phyloP scores from a whole-genome alignment of 1,140 invertebrate species.

The Drosophila nannoptera region DNA sequence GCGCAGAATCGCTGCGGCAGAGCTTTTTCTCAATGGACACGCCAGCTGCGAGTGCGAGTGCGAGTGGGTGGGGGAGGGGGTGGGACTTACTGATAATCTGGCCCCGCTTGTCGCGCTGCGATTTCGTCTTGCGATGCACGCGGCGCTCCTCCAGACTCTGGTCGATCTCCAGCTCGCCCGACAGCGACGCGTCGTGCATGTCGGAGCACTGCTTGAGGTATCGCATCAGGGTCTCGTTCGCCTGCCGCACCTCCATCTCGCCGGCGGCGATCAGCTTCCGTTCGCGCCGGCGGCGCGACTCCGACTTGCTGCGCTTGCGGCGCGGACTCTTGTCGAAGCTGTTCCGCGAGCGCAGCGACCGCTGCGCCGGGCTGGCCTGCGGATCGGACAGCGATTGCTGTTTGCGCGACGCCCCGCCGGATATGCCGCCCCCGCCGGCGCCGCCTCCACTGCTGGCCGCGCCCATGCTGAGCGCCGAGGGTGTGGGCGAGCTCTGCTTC shows the following conservation, averaged over 20 bases:
- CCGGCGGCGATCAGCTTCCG: conserved; percentile 77
- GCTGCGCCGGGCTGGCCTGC: conserved; percentile 78
- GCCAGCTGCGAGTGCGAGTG: not conserved
- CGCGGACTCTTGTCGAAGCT: conserved; percentile 79
- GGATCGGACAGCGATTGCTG: conserved; percentile 77
- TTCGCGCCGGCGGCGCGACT: conserved; percentile 72
- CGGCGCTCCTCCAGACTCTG: conserved; percentile 75
- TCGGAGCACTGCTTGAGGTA: conserved; percentile 79
- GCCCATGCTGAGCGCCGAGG: conserved; percentile 57
- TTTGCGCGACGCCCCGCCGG: conserved; percentile 54
- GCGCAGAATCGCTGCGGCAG: conserved; percentile 51
- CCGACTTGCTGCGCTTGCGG: conserved; percentile 78
- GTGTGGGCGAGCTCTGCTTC: conserved; percentile 72
- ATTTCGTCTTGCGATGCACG: conserved; percentile 78
- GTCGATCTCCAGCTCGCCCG: conserved; percentile 78
- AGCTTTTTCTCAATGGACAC: conserved; percentile 46
- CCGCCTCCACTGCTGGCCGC: conserved; percentile 23
- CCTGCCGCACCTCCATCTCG: conserved; percentile 78
- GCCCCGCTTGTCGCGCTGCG: conserved; percentile 77
- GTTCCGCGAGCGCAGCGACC: conserved; percentile 71
- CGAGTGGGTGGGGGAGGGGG: conserved; percentile 6
- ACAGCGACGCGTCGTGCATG: conserved; percentile 78
- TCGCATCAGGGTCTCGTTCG: conserved; percentile 78
- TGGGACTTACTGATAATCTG: conserved; percentile 74
- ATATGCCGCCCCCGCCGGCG: conserved; percentile 5